A percentile compares a stretch with the other conserved stretches of the same genome.
Conservation (phyloP, 1,140 invertebrate genomes). For the Drosophila grimshawi region DNA sequence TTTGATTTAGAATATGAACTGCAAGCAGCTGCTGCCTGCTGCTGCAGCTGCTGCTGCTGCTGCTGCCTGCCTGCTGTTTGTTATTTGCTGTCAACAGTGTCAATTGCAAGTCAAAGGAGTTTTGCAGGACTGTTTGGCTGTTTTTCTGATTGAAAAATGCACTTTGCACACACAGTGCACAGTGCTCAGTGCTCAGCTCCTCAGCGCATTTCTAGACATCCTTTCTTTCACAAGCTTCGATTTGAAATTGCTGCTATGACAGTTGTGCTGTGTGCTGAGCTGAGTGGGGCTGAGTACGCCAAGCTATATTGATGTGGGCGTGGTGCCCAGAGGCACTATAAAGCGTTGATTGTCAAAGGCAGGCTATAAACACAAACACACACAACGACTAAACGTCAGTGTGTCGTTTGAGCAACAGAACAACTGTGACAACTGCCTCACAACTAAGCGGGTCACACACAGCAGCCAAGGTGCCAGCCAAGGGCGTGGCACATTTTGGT, state of each 20-base stretch:
- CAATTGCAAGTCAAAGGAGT: constrained; percentile 11
- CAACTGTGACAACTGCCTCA: constrained; percentile 32
- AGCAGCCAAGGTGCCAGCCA: background rate
- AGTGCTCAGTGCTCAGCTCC: no score
- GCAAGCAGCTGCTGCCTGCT: constrained; percentile 21
- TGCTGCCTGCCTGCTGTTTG: background rate
- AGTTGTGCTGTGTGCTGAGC: background rate
- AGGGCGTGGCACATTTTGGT: background rate
- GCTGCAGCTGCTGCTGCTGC: background rate
- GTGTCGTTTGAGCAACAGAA: constrained; percentile 44
- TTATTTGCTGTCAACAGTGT: background rate
- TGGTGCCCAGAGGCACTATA: constrained; percentile 29
- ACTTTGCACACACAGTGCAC: no score
- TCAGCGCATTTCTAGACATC: constrained; percentile 1
- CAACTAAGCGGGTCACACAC: background rate
- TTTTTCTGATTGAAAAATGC: constrained; percentile 55
- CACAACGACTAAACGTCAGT: constrained; percentile 32
- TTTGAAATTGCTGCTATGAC: background rate
- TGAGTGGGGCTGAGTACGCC: constrained; percentile 1
- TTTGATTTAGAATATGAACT: constrained; percentile 41
- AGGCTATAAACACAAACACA: constrained; percentile 1
- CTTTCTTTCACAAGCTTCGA: background rate
- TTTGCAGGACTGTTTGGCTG: constrained; percentile 28
- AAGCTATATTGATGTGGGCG: constrained; percentile 21
- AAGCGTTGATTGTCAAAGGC: constrained; percentile 48